Evolutionary conservation across 2,113 vertebrate genomes (phyloP), one percentile per base, ranked within the genome.

Genomic region (Corvus hawaiiensis): DNA sequence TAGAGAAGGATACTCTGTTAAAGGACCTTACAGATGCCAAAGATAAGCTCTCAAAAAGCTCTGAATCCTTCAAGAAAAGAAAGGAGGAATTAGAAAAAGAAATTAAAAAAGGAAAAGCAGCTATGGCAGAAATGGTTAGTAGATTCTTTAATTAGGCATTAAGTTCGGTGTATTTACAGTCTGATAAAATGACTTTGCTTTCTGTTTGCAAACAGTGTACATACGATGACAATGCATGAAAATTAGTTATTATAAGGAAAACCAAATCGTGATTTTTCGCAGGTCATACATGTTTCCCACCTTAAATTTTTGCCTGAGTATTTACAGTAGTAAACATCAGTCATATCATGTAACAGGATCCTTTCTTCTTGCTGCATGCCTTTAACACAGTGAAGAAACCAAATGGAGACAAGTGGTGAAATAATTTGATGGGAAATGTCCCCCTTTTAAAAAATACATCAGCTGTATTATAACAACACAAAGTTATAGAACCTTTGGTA

Each of bases 51-150:
- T 98, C 94, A 58, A 98, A 99, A 96, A 97, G 94, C 90, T 98
- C 97, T 32, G 97, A 98, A 81, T 98, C 98, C 52, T 97, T 99
- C 83, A 98, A 98, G 95, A 98, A 98, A 77, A 98, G 89, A 90
- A 98, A 96, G 90, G 97, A 96, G 89, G 98, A 98, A 83, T 97
- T 99, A 96, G 99, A 99, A 83, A 97, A 98, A n/a, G 99, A 99
- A 97, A 98, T 97, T 93, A 98, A 98, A 94, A 98, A 96, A 94
- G 97, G 97, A 90, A 98, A 98, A 95, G 92, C 98, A 78, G 92
- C 97, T 62, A 46, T 98, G 75, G 98, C 97, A 89, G 98, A 99
- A 86, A 98, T 99, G 98, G 99, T 99, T 83, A 94, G 98, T 98
- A 87, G 23, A 84, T 76, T 93, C 27, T 95, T 96, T 96, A 22